Evolutionary conservation across 2,888 invertebrate species (phyloP).

Genomic region (Campaea margaritaria): DNA sequence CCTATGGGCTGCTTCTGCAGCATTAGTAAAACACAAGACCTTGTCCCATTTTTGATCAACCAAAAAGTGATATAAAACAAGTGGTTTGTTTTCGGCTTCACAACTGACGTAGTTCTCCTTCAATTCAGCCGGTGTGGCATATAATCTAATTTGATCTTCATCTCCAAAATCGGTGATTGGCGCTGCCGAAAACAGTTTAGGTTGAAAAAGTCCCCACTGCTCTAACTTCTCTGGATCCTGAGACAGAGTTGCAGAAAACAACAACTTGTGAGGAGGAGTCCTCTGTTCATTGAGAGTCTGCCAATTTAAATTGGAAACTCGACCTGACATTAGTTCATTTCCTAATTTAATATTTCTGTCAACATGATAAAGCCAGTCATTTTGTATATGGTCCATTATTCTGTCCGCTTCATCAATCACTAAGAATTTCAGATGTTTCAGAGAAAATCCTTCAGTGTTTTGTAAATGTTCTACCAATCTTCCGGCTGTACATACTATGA

Average conservation of each 20-base stretch:
- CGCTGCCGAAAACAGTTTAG: constrained; percentile 94
- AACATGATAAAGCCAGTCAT: constrained; percentile 95
- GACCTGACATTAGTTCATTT: constrained; percentile 78
- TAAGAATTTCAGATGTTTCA: constrained; percentile 90
- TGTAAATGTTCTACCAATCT: constrained; percentile 96
- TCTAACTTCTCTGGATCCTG: constrained; percentile 98
- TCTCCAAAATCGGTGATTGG: constrained; percentile 65
- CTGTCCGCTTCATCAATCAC: constrained; percentile 99
- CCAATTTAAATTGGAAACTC: constrained; percentile 81
- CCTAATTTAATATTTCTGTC: constrained; percentile 88
- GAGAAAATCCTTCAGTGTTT: constrained; percentile 91
- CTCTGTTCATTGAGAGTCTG: constrained; percentile 72
- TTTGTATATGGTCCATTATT: constrained; percentile 95
- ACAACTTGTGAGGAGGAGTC: constrained; percentile 92
- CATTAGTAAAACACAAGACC: constrained; percentile 96
- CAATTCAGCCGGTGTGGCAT: constrained; percentile 92
- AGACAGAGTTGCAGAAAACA: constrained; percentile 98
- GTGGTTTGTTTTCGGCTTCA: constrained; percentile 89
- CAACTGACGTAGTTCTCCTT: constrained; percentile 89
- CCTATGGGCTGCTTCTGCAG: constrained; percentile 91
- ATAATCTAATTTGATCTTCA: constrained; percentile 87
- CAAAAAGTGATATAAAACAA: constrained; percentile 90
- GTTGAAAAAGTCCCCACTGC: constrained; percentile 94
- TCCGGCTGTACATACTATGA: constrained; percentile 97
- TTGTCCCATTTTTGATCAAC: constrained; percentile 88